Percentiles rank a stretch among this genome's conserved stretches.
These are phyloP conservation scores for Tonatia bakeri DNA, from an alignment of 2,113 vertebrate genomes.

Conservation along the genomic window DNA sequence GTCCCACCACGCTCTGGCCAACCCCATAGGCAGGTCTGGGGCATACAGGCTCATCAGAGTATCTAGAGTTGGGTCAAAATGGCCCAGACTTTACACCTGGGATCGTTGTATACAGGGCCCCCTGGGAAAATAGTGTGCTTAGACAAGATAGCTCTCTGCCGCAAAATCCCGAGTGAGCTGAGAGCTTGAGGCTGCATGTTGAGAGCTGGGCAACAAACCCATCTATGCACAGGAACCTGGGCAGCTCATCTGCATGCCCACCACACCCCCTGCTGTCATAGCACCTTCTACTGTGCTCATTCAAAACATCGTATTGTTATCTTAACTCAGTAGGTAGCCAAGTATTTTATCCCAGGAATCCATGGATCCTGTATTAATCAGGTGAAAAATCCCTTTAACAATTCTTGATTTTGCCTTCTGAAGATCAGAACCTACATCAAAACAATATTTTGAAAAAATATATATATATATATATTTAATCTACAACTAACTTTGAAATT, in stretches of 20 bases:
- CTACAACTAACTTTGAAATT: neutral
- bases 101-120: neutral
- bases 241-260: neutral
- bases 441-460: neutral
- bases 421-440: neutral
- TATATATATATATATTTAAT: no score
- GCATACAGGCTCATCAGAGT: neutral
- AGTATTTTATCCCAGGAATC: neutral
- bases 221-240: neutral
- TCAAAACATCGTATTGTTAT: neutral
- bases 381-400: neutral
- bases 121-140: no score
- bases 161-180: neutral
- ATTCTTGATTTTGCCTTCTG: neutral
- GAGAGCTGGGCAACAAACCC: neutral
- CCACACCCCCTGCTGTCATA: no score
- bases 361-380: neutral
- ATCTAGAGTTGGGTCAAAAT: neutral
- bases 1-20: rapidly evolving
- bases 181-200: neutral
- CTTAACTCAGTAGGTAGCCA: neutral
- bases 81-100: neutral
- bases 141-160: neutral
- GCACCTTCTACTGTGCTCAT: neutral
- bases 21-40: neutral